phyloP scores from a whole-genome alignment of 2,113 vertebrate genomes.

The Petromus typicus region DNA sequence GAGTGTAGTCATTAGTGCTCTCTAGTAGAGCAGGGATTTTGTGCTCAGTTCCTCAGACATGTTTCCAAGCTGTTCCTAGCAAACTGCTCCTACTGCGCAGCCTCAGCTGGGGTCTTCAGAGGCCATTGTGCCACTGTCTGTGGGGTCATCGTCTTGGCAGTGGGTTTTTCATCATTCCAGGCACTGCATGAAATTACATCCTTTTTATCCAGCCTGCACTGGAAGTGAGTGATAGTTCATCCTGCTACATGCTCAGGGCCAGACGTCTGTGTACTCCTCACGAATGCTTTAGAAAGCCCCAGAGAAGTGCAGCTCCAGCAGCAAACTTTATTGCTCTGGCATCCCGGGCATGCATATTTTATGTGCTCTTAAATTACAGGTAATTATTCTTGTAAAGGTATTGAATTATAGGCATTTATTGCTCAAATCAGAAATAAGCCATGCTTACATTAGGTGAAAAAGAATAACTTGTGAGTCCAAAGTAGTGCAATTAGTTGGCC shows the following conservation, averaged over 20 bases:
- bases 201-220: neutral
- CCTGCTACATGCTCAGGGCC: neutral
- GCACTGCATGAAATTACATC: neutral
- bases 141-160: fast-evolving
- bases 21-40: conserved; percentile 54
- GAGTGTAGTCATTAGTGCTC: conserved; percentile 59
- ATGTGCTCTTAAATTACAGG: neutral
- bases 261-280: neutral
- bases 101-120: neutral
- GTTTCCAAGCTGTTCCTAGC: neutral
- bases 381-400: conserved; percentile 19
- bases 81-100: neutral
- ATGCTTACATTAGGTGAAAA: neutral
- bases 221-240: neutral
- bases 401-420: neutral
- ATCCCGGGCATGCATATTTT: neutral
- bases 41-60: conserved; percentile 13
- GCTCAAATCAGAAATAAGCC: conserved; percentile 21
- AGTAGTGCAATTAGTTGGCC: conserved; percentile 21
- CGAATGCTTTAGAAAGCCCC: neutral
- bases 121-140: neutral
- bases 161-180: neutral
- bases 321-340: neutral
- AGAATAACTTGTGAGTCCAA: conserved; percentile 36
- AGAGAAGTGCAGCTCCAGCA: neutral